Base-by-base conservation (phyloP, 2,888 invertebrate species). In the Polyommatus icarus region DNA sequence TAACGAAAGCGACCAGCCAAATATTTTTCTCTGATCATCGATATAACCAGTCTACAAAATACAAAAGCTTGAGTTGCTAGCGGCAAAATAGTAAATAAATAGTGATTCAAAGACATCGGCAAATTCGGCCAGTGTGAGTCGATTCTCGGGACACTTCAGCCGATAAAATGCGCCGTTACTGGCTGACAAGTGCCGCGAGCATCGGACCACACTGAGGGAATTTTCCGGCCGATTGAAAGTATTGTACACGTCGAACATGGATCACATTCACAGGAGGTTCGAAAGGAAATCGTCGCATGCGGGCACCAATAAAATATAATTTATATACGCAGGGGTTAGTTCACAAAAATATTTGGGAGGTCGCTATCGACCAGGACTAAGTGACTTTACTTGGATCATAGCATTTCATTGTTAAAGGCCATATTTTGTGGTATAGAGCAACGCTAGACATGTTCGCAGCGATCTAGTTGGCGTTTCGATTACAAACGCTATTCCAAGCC, bases 1-100 rank as follows among this genome's bases (percentile, higher is more conserved):
- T 81, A 83, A 86, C 84, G 84, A 85, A 91, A 92, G 91, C 91
- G 91, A 90, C 90, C 92, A 90, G 90, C 90, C 92, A 90, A 90
- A 91, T 90, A 90, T 91, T 90, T 87, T 87, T 61, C 57, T 59
- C 57, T 71, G 78, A 76, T 78, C 61, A 76, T 77, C 50, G 73
- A 71, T 76, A 76, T 83, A 79, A 82, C 79, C 79, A 80, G 78
- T 82, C 83, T 83, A 83, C 80, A 46, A 76, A 80, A 82, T 79
- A 82, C 80, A 71, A 81, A 81, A 82, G 81, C 82, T 88, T 87
- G 83, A 89, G 88, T 89, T 90, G 89, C 91, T 89, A 91, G 91
- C 91, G 88, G 86, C 84, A 80, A 87, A 88, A 87, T 85, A 86
- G 84, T 86, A 87, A 89, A 88, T 85, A 87, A 88, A 88, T 81